phyloP scores from a whole-genome alignment of 1,140 invertebrate genomes.

The Tenebrio molitor region DNA sequence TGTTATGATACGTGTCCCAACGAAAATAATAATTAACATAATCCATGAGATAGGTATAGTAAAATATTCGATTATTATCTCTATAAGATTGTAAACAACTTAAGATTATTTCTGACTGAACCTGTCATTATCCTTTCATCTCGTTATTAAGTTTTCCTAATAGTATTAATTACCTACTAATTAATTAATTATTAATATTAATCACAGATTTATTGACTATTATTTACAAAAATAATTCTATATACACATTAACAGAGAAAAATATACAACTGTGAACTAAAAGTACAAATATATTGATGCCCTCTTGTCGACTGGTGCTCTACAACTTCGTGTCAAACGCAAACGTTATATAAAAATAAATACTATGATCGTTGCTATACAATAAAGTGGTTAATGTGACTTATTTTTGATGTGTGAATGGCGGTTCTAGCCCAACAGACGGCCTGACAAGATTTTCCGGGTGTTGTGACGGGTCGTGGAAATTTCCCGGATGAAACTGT shows the following conservation, averaged over 20 bases:
- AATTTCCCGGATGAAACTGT: slow-evolving; percentile 18
- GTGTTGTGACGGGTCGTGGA: slow-evolving; percentile 16
- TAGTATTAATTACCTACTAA: too few species aligned
- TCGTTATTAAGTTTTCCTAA: too few species aligned
- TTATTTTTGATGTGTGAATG: slow-evolving; percentile 36
- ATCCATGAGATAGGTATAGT: too few species aligned
- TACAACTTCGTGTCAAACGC: too few species aligned
- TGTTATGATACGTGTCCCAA: too few species aligned
- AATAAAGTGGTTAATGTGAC: background rate
- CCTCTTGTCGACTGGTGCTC: too few species aligned
- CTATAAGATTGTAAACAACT: too few species aligned
- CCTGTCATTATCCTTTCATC: too few species aligned
- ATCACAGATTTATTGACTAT: slow-evolving; percentile 38
- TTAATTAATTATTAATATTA: slow-evolving; percentile 1
- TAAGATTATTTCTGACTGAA: too few species aligned
- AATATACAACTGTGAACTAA: background rate
- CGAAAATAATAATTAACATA: too few species aligned
- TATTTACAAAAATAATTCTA: slow-evolving; percentile 25
- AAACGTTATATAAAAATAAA: slow-evolving; percentile 10
- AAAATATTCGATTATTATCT: too few species aligned
- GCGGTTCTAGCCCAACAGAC: slow-evolving; percentile 55
- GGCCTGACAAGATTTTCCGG: slow-evolving; percentile 52
- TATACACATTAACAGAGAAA: background rate
- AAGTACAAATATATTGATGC: too few species aligned
- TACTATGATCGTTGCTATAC: background rate